Evolutionary conservation across 2,797 vertebrate species (phyloP), one percentile per base, ranked within the genome.

Genomic region (Lacerta agilis): DNA sequence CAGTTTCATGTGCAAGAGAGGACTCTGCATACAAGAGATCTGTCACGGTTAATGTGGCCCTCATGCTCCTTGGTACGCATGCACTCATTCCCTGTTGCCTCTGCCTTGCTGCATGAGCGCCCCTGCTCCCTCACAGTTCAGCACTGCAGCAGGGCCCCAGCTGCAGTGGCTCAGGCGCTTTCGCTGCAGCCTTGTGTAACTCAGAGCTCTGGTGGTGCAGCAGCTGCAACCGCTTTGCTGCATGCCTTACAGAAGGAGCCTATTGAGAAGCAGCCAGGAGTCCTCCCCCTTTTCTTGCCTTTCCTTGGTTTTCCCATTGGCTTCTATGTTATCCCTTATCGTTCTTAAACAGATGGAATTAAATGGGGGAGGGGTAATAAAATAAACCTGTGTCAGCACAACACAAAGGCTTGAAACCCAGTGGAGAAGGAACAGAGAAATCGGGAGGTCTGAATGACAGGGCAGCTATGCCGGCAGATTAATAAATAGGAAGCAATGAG

Each of bases 341-440:
- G 73, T 80, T 85, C 55, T 80, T 71, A 86, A 86, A 80, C 85
- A 86, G 85, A 61, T 1, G 85, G 33, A 72, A 58, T 79, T 71
- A 79, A 88, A 83, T 71, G 64, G 55, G 64, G 10, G 69, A 20
- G 11, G 17, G 23, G 66, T 66, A 69, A 61, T 49, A 72, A 80
- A 80, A 86, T 72, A 77, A 77, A 38, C 58, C 45, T 79, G 43
- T 73, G 82, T 71, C 75, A 84, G 15, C 66, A 85, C 36, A 36
- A 29, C 18, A 72, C 61, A 80, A 80, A 73, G 76, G 67, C 38
- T 72, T 84, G 79, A 61, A 84, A 64, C 23, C 29, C 76, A 45
- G 15, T 58, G 33, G 10, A 17, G 61, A 79, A 85, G 25, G 33
- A 73, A 45, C 58, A 25, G 38, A 71, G 38, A n/a, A 33, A 79